Conservation (phyloP, 1,140 invertebrate species). For the Trinorchestia longiramus region DNA sequence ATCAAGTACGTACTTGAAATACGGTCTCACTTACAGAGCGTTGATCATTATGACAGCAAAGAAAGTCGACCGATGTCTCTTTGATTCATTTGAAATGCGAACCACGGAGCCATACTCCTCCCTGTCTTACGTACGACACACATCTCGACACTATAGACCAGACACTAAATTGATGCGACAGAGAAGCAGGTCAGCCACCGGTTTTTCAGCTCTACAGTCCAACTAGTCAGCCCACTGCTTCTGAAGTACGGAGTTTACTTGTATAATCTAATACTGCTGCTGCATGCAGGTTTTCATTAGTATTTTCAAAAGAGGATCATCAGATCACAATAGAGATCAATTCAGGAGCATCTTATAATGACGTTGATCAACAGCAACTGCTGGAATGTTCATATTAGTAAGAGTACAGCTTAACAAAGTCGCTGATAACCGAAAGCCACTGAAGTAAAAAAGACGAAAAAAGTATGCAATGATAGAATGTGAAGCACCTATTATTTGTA, state of each 20-base stretch:
- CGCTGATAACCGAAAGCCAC: background rate
- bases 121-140: constrained; percentile 42
- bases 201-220: background rate
- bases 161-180: background rate
- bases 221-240: too few species aligned
- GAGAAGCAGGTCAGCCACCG: background rate
- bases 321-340: too few species aligned
- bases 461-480: background rate
- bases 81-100: constrained; percentile 12
- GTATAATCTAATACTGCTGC: too few species aligned
- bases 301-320: background rate
- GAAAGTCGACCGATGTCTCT: background rate
- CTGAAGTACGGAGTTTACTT: too few species aligned
- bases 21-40: background rate
- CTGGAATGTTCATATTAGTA: background rate
- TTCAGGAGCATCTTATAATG: too few species aligned
- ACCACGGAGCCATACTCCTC: background rate
- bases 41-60: background rate
- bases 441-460: background rate
- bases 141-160: background rate
- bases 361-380: background rate
- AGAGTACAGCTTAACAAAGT: background rate
- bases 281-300: background rate
- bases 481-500: background rate
- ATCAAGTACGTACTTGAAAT: background rate